A percentile compares a stretch with the other conserved stretches of the same genome.
phyloP scores from a whole-genome alignment of 2,888 invertebrate species.

The Drosophila setosimentum region DNA sequence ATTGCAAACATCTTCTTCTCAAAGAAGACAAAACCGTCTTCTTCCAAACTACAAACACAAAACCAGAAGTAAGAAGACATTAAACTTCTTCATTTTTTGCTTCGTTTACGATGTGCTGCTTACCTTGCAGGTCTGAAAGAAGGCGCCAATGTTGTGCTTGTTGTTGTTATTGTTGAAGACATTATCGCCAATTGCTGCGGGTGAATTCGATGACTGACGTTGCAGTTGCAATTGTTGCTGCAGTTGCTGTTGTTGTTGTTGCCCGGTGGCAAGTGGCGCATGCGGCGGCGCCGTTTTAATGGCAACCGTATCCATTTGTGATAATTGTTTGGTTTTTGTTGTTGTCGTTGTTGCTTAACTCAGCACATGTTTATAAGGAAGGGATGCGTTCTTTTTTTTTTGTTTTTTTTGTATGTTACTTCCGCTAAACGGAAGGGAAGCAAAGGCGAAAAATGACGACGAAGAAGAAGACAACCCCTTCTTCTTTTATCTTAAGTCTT shows the following conservation, averaged over 20 bases:
- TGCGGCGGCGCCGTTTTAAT: slow-evolving; percentile 83
- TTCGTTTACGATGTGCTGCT: slow-evolving; percentile 44
- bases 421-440: slow-evolving; percentile 38
- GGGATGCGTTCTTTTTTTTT: slow-evolving; percentile 3
- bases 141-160: slow-evolving; percentile 81
- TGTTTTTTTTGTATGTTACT: slow-evolving; percentile 27
- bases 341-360: slow-evolving; percentile 15
- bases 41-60: background rate
- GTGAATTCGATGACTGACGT: slow-evolving; percentile 51
- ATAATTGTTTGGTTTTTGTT: slow-evolving; percentile 17
- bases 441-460: background rate
- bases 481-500: slow-evolving; percentile 17
- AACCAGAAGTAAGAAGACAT: background rate
- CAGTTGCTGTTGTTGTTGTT: slow-evolving; percentile 57
- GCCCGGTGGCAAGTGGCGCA: slow-evolving; percentile 77
- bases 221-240: slow-evolving; percentile 52
- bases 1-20: background rate
- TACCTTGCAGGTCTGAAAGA: slow-evolving; percentile 86
- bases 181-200: slow-evolving; percentile 48
- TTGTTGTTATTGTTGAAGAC: slow-evolving; percentile 38
- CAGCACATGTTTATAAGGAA: slow-evolving; percentile 42
- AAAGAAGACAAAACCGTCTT: background rate
- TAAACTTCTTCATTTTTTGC: background rate
- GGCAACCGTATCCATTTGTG: slow-evolving; percentile 82
- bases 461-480: slow-evolving; percentile 45